These are phyloP conservation scores for Sebastes baramenuke DNA, from an alignment of 2,797 vertebrate species.

Conservation along the genomic window DNA sequence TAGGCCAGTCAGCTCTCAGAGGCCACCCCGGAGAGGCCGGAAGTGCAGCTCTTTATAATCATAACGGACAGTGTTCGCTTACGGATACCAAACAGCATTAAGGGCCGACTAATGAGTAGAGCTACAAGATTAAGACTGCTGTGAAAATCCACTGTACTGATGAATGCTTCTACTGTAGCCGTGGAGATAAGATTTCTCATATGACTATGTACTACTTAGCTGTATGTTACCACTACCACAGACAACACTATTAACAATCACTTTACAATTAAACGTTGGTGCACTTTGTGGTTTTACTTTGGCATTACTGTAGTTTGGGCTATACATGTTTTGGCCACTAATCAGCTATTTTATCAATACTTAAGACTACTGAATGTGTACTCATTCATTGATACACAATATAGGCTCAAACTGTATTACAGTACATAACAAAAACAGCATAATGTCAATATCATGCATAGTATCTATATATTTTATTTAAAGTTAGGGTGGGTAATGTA, in stretches of 20 bases:
- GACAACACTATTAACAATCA: background rate
- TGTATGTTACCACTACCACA: background rate
- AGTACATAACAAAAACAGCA: background rate
- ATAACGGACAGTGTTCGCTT: constrained; percentile 64
- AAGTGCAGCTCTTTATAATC: constrained; percentile 67
- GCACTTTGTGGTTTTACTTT: background rate
- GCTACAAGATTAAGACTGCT: constrained; percentile 36
- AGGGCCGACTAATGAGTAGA: constrained; percentile 27
- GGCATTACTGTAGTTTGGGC: background rate
- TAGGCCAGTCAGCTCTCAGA: constrained; percentile 54
- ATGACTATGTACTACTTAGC: constrained; percentile 16
- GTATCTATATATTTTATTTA: background rate
- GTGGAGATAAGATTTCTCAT: constrained; percentile 32
- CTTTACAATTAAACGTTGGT: background rate
- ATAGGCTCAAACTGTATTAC: background rate
- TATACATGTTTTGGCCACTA: background rate
- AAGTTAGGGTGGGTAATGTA: no score
- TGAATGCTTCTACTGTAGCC: constrained; percentile 17
- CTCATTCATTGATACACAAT: background rate
- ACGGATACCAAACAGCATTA: constrained; percentile 59
- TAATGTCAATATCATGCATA: no score
- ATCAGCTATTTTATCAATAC: constrained; percentile 1
- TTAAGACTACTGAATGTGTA: background rate
- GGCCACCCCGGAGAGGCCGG: constrained; percentile 66
- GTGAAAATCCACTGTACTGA: constrained; percentile 33